Evolutionary conservation across 1,140 invertebrate genomes (phyloP), one percentile per base, ranked within the genome.

Genomic region (Bombus confusus): DNA sequence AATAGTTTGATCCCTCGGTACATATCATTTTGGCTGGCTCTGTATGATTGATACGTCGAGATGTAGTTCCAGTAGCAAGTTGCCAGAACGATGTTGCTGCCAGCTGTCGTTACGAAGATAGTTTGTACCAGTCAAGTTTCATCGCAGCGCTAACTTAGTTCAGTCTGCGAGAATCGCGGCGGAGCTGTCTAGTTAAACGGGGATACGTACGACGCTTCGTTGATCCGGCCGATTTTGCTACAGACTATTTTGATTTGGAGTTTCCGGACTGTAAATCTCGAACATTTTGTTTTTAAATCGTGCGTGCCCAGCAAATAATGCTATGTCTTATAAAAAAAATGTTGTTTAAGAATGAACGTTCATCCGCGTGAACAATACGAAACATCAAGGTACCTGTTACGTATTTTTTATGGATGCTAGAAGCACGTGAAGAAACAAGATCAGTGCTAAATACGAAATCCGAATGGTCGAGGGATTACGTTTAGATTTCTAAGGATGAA

Each of bases 121-220:
- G 86, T 90, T 90, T 90, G 86, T 90, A 90, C 80, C 88, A 91
- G 91, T 87, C 92, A 91, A 92, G 91, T 93, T 92, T 88, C 90
- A 89, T 91, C 91, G 85, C 88, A 88, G 75, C 87, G 74, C 88
- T 90, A 93, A 93, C 91, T 92, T 91, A 90, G 89, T 89, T 91
- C 88, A 76, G 83, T 75, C 69, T 78, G 82, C 84, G 92, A 92
- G 91, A 91, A 91, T 90, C 89, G 83, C 77, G 73, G 83, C 59
- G 57, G 78, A 73, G 86, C 81, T 69, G 66, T 86, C 79, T 88
- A 80, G 87, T 89, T 77, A 83, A 85, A 86, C 85, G 84, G 41
- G 28, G 57, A 41, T 85, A 90, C 66, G 43, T 68, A 74, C 76
- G 69, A 73, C 72, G 80, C 37, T 6, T 76, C 73, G 68, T 86